A percentile compares a stretch with the other conserved stretches of the same genome.
Evolutionary conservation across 2,888 invertebrate species (phyloP).

Genomic region (Neuroscelio doddi): DNA sequence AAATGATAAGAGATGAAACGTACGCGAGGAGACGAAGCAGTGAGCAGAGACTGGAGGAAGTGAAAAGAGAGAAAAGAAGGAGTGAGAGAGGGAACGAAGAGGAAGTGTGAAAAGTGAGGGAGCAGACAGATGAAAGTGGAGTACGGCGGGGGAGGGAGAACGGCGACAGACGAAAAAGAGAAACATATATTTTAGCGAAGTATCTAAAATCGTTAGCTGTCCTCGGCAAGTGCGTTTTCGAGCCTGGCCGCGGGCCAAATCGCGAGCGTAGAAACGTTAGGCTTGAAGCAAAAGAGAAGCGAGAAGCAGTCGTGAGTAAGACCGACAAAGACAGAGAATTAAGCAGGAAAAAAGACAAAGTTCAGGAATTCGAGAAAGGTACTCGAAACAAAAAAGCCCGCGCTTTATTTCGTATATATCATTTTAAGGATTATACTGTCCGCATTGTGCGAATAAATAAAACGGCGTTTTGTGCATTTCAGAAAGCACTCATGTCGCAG

Average conservation of each 20-base stretch:
- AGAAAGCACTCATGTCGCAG: slow-evolving; percentile 59
- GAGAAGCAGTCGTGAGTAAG: neutral
- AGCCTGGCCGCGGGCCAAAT: slow-evolving; percentile 48
- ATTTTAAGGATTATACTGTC: slow-evolving; percentile 36
- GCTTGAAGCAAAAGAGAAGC: slow-evolving; percentile 15
- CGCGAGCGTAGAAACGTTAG: slow-evolving; percentile 37
- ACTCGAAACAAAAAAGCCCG: neutral
- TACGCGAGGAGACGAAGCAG: too few species aligned
- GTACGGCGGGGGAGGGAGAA: too few species aligned
- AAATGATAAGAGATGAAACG: too few species aligned
- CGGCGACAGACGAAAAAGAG: slow-evolving; percentile 25
- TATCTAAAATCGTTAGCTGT: slow-evolving; percentile 51
- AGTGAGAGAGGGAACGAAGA: too few species aligned
- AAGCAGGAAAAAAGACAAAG: slow-evolving; percentile 10
- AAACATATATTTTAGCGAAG: slow-evolving; percentile 48
- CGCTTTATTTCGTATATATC: slow-evolving; percentile 24
- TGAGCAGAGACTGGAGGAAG: too few species aligned
- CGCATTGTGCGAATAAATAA: slow-evolving; percentile 26
- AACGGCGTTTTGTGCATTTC: slow-evolving; percentile 46
- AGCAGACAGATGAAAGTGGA: too few species aligned
- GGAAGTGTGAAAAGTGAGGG: too few species aligned
- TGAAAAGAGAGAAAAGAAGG: too few species aligned
- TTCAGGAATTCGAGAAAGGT: slow-evolving; percentile 28
- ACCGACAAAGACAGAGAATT: slow-evolving; percentile 4
- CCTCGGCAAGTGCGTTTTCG: slow-evolving; percentile 50